Evolutionary conservation across 2,797 vertebrate species (phyloP), one percentile per base, ranked within the genome.

Genomic region (Acestrorhynchus altus): DNA sequence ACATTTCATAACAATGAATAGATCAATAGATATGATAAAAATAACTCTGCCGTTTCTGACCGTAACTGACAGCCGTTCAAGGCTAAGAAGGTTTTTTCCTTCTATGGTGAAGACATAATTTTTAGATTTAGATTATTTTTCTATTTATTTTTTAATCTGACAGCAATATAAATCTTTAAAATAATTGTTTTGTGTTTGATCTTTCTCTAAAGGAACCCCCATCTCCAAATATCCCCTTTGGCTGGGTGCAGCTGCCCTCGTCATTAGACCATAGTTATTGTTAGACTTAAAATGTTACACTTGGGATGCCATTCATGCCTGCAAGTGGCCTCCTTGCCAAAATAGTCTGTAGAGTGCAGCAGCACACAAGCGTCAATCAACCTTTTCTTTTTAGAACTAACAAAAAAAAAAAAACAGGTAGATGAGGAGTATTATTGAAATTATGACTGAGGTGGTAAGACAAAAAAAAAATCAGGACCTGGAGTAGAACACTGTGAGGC

Each of bases 261-360:
- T 87, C 87, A 86, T 78, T 90, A 85, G 35, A 72, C 81, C 0
- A 76, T 59, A 76, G 86, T 88, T 91, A 92, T 90, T 92, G 88
- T 92, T 91, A 87, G 88, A 89, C 86, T 82, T 87, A 4, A 84
- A 90, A 87, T 84, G 84, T 79, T 81, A 82, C 49, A 81, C 22
- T 49, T 59, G 65, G 77, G 86, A 87, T 86, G 42, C 63, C 80
- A 77, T 87, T 86, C 86, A 79, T 40, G 57, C 81, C 85, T 83
- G 22, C 44, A 60, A 54, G 64, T 69, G 56, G 63, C 69, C 39
- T 71, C 42, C 61, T 59, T 24, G 31, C 67, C 59, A 72, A 56
- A 69, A 59, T 57, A 76, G 47, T 18, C 7, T 52, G 4, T 76
- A 71, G 51, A 57, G 49, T 60, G 39, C 20, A 51, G 57, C 35